Evolutionary conservation across 2,797 vertebrate species (phyloP), one percentile per base, ranked within the genome.

Genomic region (Semotilus atromaculatus): DNA sequence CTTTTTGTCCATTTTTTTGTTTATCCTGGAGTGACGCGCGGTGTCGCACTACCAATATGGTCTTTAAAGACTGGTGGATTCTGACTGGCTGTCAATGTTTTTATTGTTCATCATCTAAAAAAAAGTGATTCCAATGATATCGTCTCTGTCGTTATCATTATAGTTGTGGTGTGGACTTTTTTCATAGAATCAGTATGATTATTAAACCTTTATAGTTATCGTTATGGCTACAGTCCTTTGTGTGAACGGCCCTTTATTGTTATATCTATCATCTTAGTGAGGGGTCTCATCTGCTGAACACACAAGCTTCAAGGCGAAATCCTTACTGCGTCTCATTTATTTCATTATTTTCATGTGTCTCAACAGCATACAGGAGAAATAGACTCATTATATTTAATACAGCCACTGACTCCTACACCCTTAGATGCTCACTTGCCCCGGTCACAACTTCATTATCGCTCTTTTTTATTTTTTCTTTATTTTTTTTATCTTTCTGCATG

Each of bases 401-500:
- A 82, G 77, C 68, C 5, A 53, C 77, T 82, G 84, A 81, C 89
- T 76, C 81, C 62, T 75, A 70, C 74, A 84, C 86, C 82, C 86
- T 86, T 78, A 81, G 77, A 82, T 73, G 51, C 85, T 86, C 78
- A 62, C 80, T 87, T 85, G 89, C 82, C 89, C 85, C 73, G 86
- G 87, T 87, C 89, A 88, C 84, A 87, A 80, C 84, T 88, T 91
- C 84, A 86, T 90, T 87, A 89, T 86, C 78, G 80, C 81, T 85
- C 71, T 31, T 31, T 31, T 31, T 79, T 88, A n/a, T n/a, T n/a
- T n/a, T n/a, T n/a, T n/a, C n/a, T n/a, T n/a, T n/a, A n/a, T 85
- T 86, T 79, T 55, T 84, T 78, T 71, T 71, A 79, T 72, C 53
- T 62, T 51, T 79, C 60, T 66, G 8, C 80, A 88, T 91, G 84